A percentile compares a stretch with the other conserved stretches of the same genome.
Conservation (phyloP, 2,888 invertebrate genomes). For the Lasiommata megera region DNA sequence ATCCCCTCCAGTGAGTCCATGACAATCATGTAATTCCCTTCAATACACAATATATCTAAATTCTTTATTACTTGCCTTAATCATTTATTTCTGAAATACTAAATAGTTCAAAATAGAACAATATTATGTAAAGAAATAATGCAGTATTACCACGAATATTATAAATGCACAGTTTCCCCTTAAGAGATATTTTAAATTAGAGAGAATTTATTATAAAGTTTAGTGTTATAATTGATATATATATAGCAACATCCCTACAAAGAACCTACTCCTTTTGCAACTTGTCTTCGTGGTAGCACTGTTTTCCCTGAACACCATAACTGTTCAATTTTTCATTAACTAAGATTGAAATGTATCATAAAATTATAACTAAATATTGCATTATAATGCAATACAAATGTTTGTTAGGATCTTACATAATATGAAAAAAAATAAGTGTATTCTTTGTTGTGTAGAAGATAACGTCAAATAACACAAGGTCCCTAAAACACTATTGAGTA, state of each 20-base stretch:
- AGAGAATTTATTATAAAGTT: conserved; percentile 18
- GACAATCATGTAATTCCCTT: not conserved
- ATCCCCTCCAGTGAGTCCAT: not conserved
- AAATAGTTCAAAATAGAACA: conserved; percentile 43
- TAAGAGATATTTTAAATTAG: conserved; percentile 27
- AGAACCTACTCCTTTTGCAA: conserved; percentile 1
- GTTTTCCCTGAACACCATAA: conserved; percentile 25
- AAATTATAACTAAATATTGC: too few species aligned
- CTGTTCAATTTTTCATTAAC: conserved; percentile 26
- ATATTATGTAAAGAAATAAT: conserved; percentile 32
- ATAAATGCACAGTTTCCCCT: conserved; percentile 36
- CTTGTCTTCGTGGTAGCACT: conserved; percentile 28
- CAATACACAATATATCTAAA: not conserved
- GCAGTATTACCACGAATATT: conserved; percentile 44
- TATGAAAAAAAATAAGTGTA: too few species aligned
- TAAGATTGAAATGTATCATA: conserved; percentile 9
- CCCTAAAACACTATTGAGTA: too few species aligned
- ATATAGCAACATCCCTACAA: not conserved
- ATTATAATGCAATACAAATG: too few species aligned
- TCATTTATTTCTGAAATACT: conserved; percentile 28
- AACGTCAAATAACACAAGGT: too few species aligned
- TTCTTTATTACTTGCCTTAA: conserved; percentile 18
- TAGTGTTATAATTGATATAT: conserved; percentile 5
- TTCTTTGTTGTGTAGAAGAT: too few species aligned
- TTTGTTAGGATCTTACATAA: too few species aligned